Base-by-base conservation (phyloP, 2,797 vertebrate genomes). In the Sorex maritimensis region DNA sequence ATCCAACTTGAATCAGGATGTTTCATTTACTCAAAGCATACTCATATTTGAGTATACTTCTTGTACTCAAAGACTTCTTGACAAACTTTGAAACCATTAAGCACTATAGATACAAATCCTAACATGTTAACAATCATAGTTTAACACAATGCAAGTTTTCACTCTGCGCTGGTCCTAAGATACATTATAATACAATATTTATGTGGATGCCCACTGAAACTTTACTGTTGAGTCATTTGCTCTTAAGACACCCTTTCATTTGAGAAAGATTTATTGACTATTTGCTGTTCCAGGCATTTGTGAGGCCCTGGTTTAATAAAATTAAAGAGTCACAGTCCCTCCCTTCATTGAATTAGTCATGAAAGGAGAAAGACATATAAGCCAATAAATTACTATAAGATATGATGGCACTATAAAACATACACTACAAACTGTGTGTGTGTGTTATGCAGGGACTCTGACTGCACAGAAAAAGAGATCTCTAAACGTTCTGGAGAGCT, bases 301-400 rank as follows among this genome's bases (percentile, higher is more conserved):
- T 68, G 65, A 91, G 65, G 14, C 28, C 41, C 28, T 67, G 44
- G 30, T 86, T 88, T 92, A 86, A 46, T 61, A 19, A 86, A 9
- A 94, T 73, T 90, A 95, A 90, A 69, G 72, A 67, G 41, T 63
- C 46, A 67, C 3, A 72, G 61, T n/a, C 28, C 23, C 34, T 65
- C 67, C 3, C 12, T 7, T 91, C 71, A 95, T 3, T 90, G 58
- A 95, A 88, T 77, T 78, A 88, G 94, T n/a, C 77, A 85, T 34
- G 46, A 81, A 75, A 17, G 21, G 28, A 38, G 21, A 90, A 72
- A 92, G n/a, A 38, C 26, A 72, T 21, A 41, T 26, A 78, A 83
- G 21, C 85, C 49, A 78, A 68, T 13, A 55, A 83, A 69, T 58
- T 82, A 71, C 46, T 55, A 0, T 2, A 19, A 69, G 30, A 44